phyloP scores from a whole-genome alignment of 2,797 vertebrate species.

The Delichon dasypus region DNA sequence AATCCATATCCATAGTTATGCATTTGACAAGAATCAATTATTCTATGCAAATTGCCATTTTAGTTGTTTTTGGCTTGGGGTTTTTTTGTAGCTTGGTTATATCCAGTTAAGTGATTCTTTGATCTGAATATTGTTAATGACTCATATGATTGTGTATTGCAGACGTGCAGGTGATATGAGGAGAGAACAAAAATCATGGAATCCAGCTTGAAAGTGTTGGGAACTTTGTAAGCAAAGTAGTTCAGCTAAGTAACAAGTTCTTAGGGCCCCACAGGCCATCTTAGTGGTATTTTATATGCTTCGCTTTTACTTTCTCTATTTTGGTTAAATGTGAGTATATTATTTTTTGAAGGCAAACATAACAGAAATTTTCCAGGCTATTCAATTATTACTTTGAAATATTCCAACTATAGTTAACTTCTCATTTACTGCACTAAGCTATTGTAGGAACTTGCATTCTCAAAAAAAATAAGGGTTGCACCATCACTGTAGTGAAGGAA shows the following conservation, averaged over 20 bases:
- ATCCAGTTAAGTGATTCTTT: background rate
- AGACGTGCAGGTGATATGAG: background rate
- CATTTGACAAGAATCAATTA: background rate
- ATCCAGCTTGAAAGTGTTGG: background rate
- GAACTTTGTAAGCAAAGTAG: background rate
- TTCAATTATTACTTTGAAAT: background rate
- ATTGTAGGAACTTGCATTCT: background rate
- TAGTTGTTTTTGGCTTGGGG: too few species aligned
- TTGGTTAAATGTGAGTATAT: background rate
- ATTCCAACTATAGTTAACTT: background rate
- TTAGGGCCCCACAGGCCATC: background rate
- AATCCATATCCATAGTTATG: background rate
- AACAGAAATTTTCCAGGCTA: background rate
- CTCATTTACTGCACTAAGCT: background rate
- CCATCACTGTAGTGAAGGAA: background rate
- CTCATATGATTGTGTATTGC: fast-evolving
- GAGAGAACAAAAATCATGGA: background rate
- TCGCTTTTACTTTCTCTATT: background rate
- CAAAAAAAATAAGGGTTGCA: background rate
- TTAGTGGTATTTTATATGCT: background rate
- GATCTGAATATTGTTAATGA: background rate
- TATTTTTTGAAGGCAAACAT: background rate
- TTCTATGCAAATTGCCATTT: background rate
- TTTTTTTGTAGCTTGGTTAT: background rate
- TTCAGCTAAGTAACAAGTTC: background rate